Evolutionary conservation across 2,888 invertebrate species (phyloP), one percentile per base, ranked within the genome.

Genomic region (Nemurella pictetii): DNA sequence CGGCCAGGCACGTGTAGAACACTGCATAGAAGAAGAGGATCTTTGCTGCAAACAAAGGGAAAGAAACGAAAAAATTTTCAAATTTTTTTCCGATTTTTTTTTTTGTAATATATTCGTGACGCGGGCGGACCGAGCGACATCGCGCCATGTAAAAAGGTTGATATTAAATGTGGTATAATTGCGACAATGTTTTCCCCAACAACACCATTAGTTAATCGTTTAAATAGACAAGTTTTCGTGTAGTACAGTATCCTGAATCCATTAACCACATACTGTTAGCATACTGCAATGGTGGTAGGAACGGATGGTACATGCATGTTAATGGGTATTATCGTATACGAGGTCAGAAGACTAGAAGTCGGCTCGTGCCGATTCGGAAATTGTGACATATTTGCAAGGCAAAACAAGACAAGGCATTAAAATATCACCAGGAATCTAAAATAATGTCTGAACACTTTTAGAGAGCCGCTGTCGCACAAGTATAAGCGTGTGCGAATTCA

Each of bases 1-100:
- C 94, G 25, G 95, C 95, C 89, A 99, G 92, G 85, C 94, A 93
- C 80, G 94, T 92, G 91, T 98, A 99, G 93, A 98, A 99, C 87
- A 97, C 93, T 77, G 93, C 87, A 92, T 99, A 99, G 92, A 99
- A 99, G 0, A 95, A 87, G 28, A 95, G 89, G 86, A 98, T 93
- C 90, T 96, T 95, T 86, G 93, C 98, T 98, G 93, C 29, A 94
- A 93, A 84, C 86, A 84, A 88, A 88, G 20, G 20, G 55, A 55
- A 20, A 88, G 88, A 74, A 74, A 74, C 74, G 25, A 7, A 75
- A 3, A 25, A 75, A 27, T 28, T 25, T 75, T 20, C 75, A 9
- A 7, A 73, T 25, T 20, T 25, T 73, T 15, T 36, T n/a, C 3
- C 12, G 35, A 35, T 12, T 35, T 35, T 35, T 35, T 35, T 35